These are phyloP conservation scores for Erythrocercus mccallii DNA, from an alignment of 2,113 vertebrate genomes.

Conservation along the genomic window DNA sequence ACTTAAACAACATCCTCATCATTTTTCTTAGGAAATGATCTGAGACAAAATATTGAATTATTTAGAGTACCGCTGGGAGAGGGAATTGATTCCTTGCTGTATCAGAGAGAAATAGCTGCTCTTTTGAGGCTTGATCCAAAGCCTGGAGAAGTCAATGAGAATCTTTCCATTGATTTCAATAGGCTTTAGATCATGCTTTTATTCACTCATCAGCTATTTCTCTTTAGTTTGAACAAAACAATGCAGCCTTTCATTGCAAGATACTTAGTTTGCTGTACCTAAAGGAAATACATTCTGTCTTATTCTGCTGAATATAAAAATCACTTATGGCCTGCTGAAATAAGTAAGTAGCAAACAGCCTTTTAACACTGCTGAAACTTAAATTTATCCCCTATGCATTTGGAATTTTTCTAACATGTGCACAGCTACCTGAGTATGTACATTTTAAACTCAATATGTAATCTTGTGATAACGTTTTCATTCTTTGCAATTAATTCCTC, in stretches of 20 bases:
- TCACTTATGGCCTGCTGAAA: not conserved
- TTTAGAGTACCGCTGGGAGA: conserved; percentile 57
- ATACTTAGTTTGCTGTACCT: not conserved
- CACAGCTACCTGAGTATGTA: not conserved
- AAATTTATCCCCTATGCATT: not conserved
- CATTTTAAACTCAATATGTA: not conserved
- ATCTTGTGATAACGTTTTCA: not conserved
- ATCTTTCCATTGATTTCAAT: conserved; percentile 55
- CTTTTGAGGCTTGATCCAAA: conserved; percentile 61
- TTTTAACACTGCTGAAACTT: not conserved
- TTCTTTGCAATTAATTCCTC: not conserved
- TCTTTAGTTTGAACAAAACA: conserved; percentile 40
- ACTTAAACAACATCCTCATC: conserved; percentile 59
- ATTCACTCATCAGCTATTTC: conserved; percentile 36
- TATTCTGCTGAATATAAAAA: not conserved
- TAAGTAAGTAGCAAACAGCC: not conserved
- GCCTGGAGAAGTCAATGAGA: conserved; percentile 47
- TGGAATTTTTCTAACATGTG: not conserved
- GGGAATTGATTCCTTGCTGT: conserved; percentile 57
- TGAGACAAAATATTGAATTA: conserved; percentile 68
- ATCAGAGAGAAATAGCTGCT: conserved; percentile 62
- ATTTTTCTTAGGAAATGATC: conserved; percentile 63
- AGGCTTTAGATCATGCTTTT: conserved; percentile 28
- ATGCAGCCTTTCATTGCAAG: not conserved
- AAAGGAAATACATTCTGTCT: not conserved